These are phyloP conservation scores for Tipula helvola DNA, from an alignment of 2,888 invertebrate genomes.

Conservation along the genomic window DNA sequence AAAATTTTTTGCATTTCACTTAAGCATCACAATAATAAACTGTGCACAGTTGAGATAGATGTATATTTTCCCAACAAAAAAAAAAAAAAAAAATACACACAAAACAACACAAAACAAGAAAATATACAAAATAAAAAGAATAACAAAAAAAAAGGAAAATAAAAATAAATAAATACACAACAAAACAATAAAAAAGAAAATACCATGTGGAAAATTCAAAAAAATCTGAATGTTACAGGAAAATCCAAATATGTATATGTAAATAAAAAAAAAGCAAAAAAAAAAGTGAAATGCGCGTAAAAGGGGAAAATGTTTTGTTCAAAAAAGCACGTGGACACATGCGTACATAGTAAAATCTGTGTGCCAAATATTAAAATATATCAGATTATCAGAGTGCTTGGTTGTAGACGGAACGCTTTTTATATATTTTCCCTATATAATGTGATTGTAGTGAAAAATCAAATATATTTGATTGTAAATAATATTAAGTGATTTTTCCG, in stretches of 20 bases:
- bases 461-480: neutral
- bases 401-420: neutral
- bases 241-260: neutral
- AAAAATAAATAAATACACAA: constrained; percentile 4
- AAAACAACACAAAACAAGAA: neutral
- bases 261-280: neutral
- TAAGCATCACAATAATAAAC: neutral
- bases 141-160: neutral
- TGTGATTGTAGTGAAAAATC: neutral
- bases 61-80: neutral
- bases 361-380: neutral
- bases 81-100: neutral
- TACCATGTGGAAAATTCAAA: neutral
- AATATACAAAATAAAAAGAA: neutral
- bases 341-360: neutral
- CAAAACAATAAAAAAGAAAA: neutral
- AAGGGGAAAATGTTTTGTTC: neutral
- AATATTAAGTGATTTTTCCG: too few relatives aligned
- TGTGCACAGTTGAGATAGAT: neutral
- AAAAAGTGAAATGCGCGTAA: neutral
- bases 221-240: neutral
- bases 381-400: neutral
- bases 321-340: neutral
- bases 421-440: neutral
- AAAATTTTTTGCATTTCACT: neutral